Evolutionary conservation across 2,113 vertebrate genomes (phyloP), one percentile per base, ranked within the genome.

Genomic region (Mola mola): DNA sequence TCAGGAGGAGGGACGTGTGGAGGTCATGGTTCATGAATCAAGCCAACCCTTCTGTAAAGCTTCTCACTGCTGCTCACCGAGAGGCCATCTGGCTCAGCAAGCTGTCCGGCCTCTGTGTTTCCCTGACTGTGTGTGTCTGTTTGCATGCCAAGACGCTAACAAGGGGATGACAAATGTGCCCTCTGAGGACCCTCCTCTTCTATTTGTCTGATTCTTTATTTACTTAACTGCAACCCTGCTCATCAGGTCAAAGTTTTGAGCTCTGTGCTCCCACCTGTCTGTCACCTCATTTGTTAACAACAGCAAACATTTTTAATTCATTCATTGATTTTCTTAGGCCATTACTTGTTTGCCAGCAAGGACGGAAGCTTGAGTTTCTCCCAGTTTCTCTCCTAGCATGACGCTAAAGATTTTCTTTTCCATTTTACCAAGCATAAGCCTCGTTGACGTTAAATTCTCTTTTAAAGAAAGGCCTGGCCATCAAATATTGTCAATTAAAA

Each of bases 61-160:
- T 56, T 19, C 81, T 72, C 51, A 36, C 82, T 87, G 72, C 69
- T 79, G 66, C 79, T 68, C 72, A 85, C 86, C 88, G 84, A 84
- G 82, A 83, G 66, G 82, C 92, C 92, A 93, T 93, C 92, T 93
- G 92, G 83, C 85, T 62, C 68, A 69, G 70, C 82, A 87, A 90
- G 90, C 89, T 91, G 90, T 78, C 81, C 72, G 34, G 43, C 33
- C 43, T 63, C 34, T 67, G 47, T 56, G 68, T 66, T 21, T 69
- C 36, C 17, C 17, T 46, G 66, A 52, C n/a, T 57, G 43, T 49
- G 51, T 42, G 15, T 56, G 34, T 36, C 46, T 31, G 58, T 53
- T 19, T 37, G 66, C 20, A 16, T 66, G 75, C 83, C 70, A 75
- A 77, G 70, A 75, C 70, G 72, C 86, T 91, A 92, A 92, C 89